Base-by-base conservation (phyloP, 2,888 invertebrate species). In the Germaria angustata region DNA sequence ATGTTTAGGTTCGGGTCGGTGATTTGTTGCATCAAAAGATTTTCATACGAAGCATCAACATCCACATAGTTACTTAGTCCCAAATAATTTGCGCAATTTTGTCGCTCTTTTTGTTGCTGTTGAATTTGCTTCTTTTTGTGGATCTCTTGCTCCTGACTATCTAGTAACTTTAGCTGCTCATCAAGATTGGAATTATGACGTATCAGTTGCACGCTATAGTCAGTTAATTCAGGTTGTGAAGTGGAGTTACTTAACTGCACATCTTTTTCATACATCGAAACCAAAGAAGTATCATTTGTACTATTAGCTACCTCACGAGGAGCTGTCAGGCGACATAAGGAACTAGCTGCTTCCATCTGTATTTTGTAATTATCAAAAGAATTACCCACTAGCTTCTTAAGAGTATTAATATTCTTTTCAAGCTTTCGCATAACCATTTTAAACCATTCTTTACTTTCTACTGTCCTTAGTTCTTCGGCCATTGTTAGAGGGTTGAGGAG, bases 351-450 rank as follows among this genome's bases (percentile, higher is more conserved):
- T 24, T 59, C 68, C 4, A 69, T 24, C 20, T 77, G 51, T 0
- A 49, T 68, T 55, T 75, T 80, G 34, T 85, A 86, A 13, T 85
- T 86, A 36, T 88, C 88, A 61, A 89, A 87, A 0, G 88, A 88
- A 71, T 85, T 89, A 0, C 90, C 89, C 0, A 91, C 87, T 1
- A 91, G 82, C 77, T 91, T 90, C 32, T 91, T 91, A 2, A 91
- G 71, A 0, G 90, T 90, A 46, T 88, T 87, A 34, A 91, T 89
- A 82, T 91, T 91, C 63, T 90, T 89, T 15, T 88, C 87, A 13
- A 91, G 86, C 63, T 91, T 91, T 3, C 85, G 85, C 80, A 90
- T 88, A 1, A 91, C 88, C 1, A 86, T 63, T 36, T 89, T 84
- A 51, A 87, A 87, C 79, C 86, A 84, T 5, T 59, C 34, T 2